Base-by-base conservation (phyloP, 1,140 invertebrate species). In the Sesamia nonagrioides region DNA sequence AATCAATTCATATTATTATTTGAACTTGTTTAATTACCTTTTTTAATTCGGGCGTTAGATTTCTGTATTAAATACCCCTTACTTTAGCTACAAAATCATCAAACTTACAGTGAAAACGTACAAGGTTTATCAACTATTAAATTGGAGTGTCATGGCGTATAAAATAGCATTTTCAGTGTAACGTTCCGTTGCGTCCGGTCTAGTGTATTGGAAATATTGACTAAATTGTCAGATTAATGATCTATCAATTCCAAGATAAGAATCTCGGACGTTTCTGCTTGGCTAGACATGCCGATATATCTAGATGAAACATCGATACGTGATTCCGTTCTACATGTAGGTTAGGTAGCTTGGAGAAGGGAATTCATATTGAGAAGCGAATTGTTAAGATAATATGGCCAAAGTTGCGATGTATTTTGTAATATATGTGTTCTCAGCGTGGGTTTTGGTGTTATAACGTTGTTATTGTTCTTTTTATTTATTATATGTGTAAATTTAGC, bases 201-300 rank as follows among this genome's bases (percentile, higher is more conserved):
- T 13, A 50, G 66, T 69, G 40, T 69, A 69, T 69, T 21, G 45
- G 66, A 69, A 48, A 48, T 69, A 48, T 50, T 69, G 37, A 69
- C 42, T 69, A 69, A 69, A 69, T 69, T 48, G 66, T 33, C 45
- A 69, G 61, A 66, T 66, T 66, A 66, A 66, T 66, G 61, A 69
- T 69, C 66, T 69, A 69, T 69, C 66, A 69, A 69, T 69, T 69
- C 66, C 50, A 50, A 48, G 66, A 69, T 69, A 69, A 50, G 66
- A 69, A 69, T 69, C 66, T 69, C 66, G 66, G 66, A 21, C 66
- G 45, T 45, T 69, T 69, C 66, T 69, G 42, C 66, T 69, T 69
- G 66, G 66, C 40, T 69, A 69, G 66, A 48, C 42, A n/a, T 18
- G 6, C 11, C 18, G 42, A 69, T 69, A 17, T 69, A 69, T 69